Percentiles rank a stretch among this genome's conserved stretches.
These are phyloP conservation scores for Acronicta alni DNA, from an alignment of 2,888 invertebrate species.

Conservation along the genomic window DNA sequence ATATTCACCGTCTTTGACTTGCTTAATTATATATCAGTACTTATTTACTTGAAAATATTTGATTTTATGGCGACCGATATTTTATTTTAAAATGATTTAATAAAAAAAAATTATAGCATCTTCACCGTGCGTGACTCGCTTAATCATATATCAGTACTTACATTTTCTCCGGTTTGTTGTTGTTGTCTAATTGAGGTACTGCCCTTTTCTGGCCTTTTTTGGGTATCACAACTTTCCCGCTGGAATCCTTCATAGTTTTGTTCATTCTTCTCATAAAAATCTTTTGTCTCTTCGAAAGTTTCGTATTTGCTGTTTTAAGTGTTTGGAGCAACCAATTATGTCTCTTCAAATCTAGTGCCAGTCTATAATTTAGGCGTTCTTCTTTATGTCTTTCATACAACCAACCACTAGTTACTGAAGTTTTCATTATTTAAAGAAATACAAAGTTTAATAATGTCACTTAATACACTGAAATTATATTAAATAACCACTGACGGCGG, in stretches of 20 bases:
- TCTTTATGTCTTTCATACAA: background rate
- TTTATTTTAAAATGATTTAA: too few species aligned
- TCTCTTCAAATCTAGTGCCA: slow-evolving; percentile 18
- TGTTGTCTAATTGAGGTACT: too few species aligned
- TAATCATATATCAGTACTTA: background rate
- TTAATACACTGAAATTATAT: background rate
- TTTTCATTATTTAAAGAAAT: slow-evolving; percentile 3
- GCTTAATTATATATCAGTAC: too few species aligned
- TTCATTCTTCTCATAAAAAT: background rate
- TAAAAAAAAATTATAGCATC: too few species aligned
- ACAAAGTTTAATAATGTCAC: background rate
- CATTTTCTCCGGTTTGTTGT: too few species aligned
- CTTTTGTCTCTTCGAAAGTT: background rate
- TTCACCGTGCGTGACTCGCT: too few species aligned
- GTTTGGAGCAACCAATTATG: slow-evolving; percentile 23
- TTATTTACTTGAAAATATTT: too few species aligned
- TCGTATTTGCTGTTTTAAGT: background rate
- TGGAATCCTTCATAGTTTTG: background rate
- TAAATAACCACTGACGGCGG: background rate
- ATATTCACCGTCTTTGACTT: too few species aligned
- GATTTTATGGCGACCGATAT: too few species aligned
- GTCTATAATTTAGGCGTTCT: slow-evolving; percentile 1
- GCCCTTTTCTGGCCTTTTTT: background rate
- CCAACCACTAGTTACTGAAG: background rate
- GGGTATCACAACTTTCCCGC: background rate